Conservation (phyloP, 2,888 invertebrate species). For the Siphlonurus alternatus region DNA sequence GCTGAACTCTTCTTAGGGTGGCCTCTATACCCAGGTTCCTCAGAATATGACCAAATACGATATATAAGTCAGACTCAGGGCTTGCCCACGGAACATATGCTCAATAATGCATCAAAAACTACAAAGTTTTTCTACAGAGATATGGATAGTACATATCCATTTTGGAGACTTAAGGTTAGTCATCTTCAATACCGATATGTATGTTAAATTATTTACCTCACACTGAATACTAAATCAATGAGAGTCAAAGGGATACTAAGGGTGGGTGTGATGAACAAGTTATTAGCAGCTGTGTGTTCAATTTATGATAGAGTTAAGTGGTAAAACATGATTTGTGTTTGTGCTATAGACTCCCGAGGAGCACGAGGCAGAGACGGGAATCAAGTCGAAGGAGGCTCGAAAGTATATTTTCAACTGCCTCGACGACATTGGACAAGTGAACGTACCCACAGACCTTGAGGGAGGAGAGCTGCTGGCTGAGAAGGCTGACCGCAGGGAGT, state of each 20-base stretch:
- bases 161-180: slow-evolving; percentile 39
- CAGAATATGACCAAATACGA: slow-evolving; percentile 97
- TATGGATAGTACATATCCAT: slow-evolving; percentile 59
- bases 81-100: slow-evolving; percentile 94
- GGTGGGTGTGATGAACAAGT: no score
- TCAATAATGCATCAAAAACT: slow-evolving; percentile 92
- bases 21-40: slow-evolving; percentile 98
- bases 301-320: no score
- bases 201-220: no score
- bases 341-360: slow-evolving; percentile 97
- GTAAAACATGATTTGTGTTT: no score
- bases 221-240: no score
- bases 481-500: slow-evolving; percentile 92
- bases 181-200: no score
- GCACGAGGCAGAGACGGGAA: slow-evolving; percentile 92
- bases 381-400: slow-evolving; percentile 97
- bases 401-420: slow-evolving; percentile 99
- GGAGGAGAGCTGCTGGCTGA: slow-evolving; percentile 92
- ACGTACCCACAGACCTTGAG: slow-evolving; percentile 93
- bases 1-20: slow-evolving; percentile 98
- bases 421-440: slow-evolving; percentile 95
- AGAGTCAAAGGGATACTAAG: no score
- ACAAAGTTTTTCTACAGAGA: slow-evolving; percentile 97
- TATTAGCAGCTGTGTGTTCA: no score
- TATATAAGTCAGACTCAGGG: slow-evolving; percentile 97